A percentile compares a stretch with the other conserved stretches of the same genome.
phyloP scores from a whole-genome alignment of 2,797 vertebrate species.

The Sarcoramphus papa region DNA sequence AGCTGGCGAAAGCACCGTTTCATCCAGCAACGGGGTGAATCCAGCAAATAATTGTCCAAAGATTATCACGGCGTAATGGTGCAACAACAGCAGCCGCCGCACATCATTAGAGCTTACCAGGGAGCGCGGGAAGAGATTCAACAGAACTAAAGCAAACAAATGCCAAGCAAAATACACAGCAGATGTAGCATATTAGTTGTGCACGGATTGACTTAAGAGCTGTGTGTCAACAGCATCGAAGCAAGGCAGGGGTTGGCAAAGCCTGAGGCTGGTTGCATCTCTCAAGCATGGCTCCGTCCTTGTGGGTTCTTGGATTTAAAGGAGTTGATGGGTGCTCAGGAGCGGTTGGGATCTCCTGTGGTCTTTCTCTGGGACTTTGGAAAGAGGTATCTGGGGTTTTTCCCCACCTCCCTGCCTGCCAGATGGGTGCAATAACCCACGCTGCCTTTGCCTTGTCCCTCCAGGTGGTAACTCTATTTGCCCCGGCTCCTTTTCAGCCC shows the following conservation, averaged over 20 bases:
- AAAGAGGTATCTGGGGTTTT: background rate
- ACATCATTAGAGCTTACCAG: constrained; percentile 57
- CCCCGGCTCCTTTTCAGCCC: background rate
- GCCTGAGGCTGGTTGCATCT: background rate
- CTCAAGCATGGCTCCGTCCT: fast-evolving
- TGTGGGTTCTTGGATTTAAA: background rate
- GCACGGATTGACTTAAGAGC: background rate
- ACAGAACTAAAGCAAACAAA: constrained; percentile 2
- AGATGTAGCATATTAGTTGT: background rate
- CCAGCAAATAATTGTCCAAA: constrained; percentile 48
- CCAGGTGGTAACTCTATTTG: background rate
- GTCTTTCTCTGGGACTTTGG: background rate
- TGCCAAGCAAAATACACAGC: background rate
- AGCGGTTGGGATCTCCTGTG: fast-evolving
- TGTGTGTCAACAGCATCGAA: background rate
- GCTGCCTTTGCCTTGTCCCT: background rate
- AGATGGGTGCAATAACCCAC: background rate
- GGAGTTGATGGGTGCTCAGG: background rate
- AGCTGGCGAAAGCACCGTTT: background rate
- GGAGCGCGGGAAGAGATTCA: constrained; percentile 5
- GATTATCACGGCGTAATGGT: constrained; percentile 29
- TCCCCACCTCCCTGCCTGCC: background rate
- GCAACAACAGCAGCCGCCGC: constrained; percentile 5
- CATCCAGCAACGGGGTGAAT: background rate
- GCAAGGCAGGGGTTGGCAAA: background rate